Evolutionary conservation across 1,140 invertebrate species (phyloP).

Genomic region (Pemphigus obesinymphae): DNA sequence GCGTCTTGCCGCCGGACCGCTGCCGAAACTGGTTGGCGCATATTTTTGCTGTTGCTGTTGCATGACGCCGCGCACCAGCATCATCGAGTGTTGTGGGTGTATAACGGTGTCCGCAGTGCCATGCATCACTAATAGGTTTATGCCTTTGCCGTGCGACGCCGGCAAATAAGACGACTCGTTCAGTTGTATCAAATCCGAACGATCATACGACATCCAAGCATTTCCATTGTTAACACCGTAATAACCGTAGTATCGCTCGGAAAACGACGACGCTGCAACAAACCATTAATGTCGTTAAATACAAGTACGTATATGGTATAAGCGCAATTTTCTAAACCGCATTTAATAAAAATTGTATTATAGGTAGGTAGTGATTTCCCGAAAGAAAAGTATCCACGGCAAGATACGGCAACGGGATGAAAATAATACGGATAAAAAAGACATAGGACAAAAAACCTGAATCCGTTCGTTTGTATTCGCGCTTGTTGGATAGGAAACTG

Average conservation of each 20-base stretch:
- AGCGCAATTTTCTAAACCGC: too few species aligned
- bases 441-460: too few species aligned
- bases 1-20: background rate
- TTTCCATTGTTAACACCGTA: background rate
- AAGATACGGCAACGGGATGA: too few species aligned
- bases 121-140: constrained; percentile 64
- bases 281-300: background rate
- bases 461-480: too few species aligned
- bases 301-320: background rate
- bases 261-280: background rate
- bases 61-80: constrained; percentile 62
- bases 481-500: too few species aligned
- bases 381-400: too few species aligned
- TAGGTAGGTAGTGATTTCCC: too few species aligned
- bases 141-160: constrained; percentile 60
- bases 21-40: too few species aligned
- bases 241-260: constrained; percentile 8
- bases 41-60: constrained; percentile 63
- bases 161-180: constrained; percentile 53
- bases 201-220: constrained; percentile 59
- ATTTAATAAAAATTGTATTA: too few species aligned
- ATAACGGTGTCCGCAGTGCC: constrained; percentile 74
- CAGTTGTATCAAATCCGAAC: background rate
- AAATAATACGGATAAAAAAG: too few species aligned
- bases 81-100: constrained; percentile 78